phyloP scores from a whole-genome alignment of 2,797 vertebrate genomes.

The Paedocypris micromegethes region DNA sequence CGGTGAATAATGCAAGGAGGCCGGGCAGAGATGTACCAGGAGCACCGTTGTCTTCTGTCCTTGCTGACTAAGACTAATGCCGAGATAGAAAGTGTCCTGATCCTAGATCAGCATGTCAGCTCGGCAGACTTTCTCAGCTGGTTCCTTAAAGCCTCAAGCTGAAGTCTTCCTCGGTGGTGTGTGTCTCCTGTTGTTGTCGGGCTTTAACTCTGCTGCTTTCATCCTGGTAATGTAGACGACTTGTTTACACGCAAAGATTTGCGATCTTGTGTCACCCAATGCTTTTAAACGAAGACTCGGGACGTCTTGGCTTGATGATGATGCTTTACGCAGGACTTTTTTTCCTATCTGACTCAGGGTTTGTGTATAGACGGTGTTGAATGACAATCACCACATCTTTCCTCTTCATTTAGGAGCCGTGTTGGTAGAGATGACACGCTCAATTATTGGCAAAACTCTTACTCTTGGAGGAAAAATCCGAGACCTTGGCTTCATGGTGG shows the following conservation, averaged over 20 bases:
- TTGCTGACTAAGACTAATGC: constrained; percentile 29
- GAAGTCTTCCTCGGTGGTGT: neutral
- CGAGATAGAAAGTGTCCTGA: constrained; percentile 20
- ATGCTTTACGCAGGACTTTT: no score
- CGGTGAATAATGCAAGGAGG: constrained; percentile 71
- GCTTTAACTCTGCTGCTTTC: neutral
- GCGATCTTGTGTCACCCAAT: no score
- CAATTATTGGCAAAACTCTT: constrained; percentile 23
- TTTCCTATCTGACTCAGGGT: no score
- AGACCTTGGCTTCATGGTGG: constrained; percentile 3
- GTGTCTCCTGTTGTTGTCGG: constrained; percentile 2
- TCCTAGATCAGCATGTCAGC: constrained; percentile 28
- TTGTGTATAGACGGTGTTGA: no score
- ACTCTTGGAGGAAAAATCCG: constrained; percentile 13
- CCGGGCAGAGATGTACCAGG: constrained; percentile 41
- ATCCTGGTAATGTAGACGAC: constrained; percentile 19
- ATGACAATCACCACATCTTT: no score
- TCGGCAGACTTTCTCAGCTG: constrained; percentile 25
- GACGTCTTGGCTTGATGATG: no score
- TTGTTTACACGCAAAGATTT: constrained; percentile 8
- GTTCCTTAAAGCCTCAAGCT: constrained; percentile 16
- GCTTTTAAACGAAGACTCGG: no score
- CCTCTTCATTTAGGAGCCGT: no score
- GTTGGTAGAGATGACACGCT: constrained; percentile 17
- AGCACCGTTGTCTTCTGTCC: constrained; percentile 33